A percentile compares a stretch with the other conserved stretches of the same genome.
These are phyloP conservation scores for Rhabdornis inornatus DNA, from an alignment of 2,113 vertebrate genomes.

Conservation along the genomic window DNA sequence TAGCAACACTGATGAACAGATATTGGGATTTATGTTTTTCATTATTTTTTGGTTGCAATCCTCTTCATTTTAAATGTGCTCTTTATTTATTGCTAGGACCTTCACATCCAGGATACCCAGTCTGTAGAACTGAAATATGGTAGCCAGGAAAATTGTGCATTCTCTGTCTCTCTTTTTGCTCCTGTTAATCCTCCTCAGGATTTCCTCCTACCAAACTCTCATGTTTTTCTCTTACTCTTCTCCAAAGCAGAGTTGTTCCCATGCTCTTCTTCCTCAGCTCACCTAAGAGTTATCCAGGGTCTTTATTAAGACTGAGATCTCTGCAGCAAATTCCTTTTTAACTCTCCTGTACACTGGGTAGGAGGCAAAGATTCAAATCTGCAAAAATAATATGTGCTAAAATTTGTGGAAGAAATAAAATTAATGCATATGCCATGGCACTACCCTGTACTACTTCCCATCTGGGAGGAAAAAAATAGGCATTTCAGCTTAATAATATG, in stretches of 20 bases:
- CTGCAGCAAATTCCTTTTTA: constrained; percentile 4
- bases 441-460: constrained; percentile 42
- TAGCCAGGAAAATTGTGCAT: neutral
- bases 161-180: neutral
- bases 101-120: neutral
- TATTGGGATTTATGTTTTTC: neutral
- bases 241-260: neutral
- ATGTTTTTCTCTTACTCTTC: neutral
- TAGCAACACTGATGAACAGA: neutral
- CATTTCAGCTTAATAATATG: constrained; percentile 58
- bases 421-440: constrained; percentile 44
- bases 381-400: constrained; percentile 43
- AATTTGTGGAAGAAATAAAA: constrained; percentile 50
- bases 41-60: neutral
- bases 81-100: neutral
- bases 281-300: neutral
- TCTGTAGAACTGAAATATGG: neutral
- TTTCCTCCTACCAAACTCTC: neutral
- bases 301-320: neutral
- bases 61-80: neutral
- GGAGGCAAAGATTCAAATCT: constrained; percentile 33
- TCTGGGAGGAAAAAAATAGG: constrained; percentile 53
- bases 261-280: neutral
- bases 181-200: neutral
- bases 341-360: constrained; percentile 28